A percentile compares a stretch with the other conserved stretches of the same genome.
These are phyloP conservation scores for Erpornis zantholeuca DNA, from an alignment of 2,113 vertebrate species.

Conservation along the genomic window DNA sequence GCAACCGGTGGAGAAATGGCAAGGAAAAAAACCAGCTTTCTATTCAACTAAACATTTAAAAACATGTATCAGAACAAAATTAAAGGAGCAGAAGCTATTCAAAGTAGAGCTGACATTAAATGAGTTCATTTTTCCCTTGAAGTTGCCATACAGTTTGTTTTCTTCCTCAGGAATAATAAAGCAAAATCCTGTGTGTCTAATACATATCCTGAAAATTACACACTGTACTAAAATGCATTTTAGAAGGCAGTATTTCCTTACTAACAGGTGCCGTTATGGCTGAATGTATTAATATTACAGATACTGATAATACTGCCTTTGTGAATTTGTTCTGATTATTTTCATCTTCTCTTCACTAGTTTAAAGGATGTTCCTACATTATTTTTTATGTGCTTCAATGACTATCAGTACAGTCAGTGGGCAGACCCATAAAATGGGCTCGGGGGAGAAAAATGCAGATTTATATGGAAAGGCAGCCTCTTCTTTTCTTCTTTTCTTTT, in stretches of 20 bases:
- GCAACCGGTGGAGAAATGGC: background rate
- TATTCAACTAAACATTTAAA: background rate
- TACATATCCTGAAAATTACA: background rate
- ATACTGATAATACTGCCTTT: background rate
- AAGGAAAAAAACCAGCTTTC: background rate
- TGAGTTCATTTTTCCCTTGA: background rate
- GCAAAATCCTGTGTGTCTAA: background rate
- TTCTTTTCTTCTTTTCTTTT: background rate
- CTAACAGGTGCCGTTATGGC: background rate
- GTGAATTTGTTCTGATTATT: conserved; percentile 21
- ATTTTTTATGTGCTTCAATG: background rate
- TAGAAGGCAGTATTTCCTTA: background rate
- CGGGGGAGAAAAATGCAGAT: background rate
- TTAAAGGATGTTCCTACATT: background rate
- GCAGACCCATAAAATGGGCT: background rate
- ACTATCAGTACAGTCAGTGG: background rate
- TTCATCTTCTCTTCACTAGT: background rate
- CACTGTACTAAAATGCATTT: background rate
- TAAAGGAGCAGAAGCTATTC: background rate
- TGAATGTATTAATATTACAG: background rate
- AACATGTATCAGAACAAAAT: background rate
- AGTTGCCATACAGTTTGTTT: background rate
- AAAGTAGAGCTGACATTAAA: background rate
- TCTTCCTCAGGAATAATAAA: background rate
- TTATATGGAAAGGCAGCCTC: background rate